Conservation (phyloP, 1,140 invertebrate genomes). For the Leptinotarsa lineolata region DNA sequence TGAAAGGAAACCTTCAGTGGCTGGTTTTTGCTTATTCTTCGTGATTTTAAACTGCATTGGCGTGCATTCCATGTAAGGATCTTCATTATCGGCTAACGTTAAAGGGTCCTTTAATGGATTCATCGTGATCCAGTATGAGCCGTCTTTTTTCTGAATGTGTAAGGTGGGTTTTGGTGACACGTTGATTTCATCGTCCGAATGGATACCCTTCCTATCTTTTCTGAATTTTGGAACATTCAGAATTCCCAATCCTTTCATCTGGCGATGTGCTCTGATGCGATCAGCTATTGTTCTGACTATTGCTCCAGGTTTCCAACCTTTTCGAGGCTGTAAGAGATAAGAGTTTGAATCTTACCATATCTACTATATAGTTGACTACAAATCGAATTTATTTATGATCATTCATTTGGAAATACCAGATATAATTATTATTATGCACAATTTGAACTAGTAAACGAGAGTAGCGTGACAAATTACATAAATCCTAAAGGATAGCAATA, state of each 20-base stretch:
- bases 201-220: conserved; percentile 26
- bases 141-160: conserved; percentile 62
- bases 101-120: conserved; percentile 62
- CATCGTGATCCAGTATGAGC: conserved; percentile 61
- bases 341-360: neutral
- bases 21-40: conserved; percentile 52
- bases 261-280: conserved; percentile 58
- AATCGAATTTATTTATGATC: too few relatives aligned
- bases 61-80: conserved; percentile 63
- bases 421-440: too few relatives aligned
- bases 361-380: too few relatives aligned
- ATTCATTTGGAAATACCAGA: too few relatives aligned
- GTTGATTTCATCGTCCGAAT: conserved; percentile 46
- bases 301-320: conserved; percentile 62
- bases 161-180: conserved; percentile 60
- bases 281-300: conserved; percentile 60
- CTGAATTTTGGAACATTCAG: conserved; percentile 38
- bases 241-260: conserved; percentile 49
- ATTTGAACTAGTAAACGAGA: too few relatives aligned
- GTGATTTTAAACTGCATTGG: conserved; percentile 63
- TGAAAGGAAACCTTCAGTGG: neutral
- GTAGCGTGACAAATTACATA: too few relatives aligned
- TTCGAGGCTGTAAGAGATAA: conserved; percentile 53
- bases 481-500: too few relatives aligned
- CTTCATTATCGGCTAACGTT: conserved; percentile 58